phyloP scores from a whole-genome alignment of 1,140 invertebrate species.

The Dendroctonus ponderosae region DNA sequence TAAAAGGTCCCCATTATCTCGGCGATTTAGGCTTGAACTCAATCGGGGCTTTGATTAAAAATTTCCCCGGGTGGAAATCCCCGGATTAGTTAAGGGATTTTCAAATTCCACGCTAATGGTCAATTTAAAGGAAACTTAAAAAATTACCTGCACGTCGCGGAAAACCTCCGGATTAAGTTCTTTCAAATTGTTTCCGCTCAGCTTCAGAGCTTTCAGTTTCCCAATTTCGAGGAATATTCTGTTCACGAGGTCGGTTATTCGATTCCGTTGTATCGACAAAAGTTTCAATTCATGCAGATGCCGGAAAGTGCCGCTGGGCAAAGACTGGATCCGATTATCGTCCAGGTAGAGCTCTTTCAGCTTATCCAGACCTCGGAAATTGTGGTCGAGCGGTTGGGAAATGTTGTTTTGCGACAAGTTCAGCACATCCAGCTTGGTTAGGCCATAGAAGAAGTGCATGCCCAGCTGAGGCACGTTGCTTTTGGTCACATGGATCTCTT shows the following conservation, averaged over 20 bases:
- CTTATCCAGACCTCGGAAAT: slow-evolving; percentile 74
- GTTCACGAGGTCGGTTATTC: slow-evolving; percentile 65
- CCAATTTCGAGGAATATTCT: slow-evolving; percentile 66
- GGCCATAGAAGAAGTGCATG: slow-evolving; percentile 73
- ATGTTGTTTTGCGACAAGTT: slow-evolving; percentile 78
- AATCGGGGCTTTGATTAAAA: too few species aligned
- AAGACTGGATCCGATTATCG: slow-evolving; percentile 72
- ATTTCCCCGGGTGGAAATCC: too few species aligned
- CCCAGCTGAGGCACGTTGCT: slow-evolving; percentile 78
- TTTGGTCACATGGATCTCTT: slow-evolving; percentile 72
- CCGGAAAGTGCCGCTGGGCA: slow-evolving; percentile 72
- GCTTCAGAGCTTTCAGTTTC: slow-evolving; percentile 67
- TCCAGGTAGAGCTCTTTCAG: slow-evolving; percentile 83
- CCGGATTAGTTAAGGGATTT: background rate
- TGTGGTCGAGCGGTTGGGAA: slow-evolving; percentile 73
- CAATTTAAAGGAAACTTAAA: slow-evolving; percentile 1
- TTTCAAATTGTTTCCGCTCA: slow-evolving; percentile 70
- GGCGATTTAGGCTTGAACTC: too few species aligned
- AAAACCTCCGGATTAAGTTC: slow-evolving; percentile 75
- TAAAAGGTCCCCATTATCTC: too few species aligned
- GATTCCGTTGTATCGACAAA: slow-evolving; percentile 69
- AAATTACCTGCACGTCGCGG: slow-evolving; percentile 65
- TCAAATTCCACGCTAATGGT: slow-evolving; percentile 3
- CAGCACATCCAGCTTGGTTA: slow-evolving; percentile 65
- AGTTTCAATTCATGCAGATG: slow-evolving; percentile 64